phyloP scores from a whole-genome alignment of 2,797 vertebrate species.

The Masticophis lateralis region DNA sequence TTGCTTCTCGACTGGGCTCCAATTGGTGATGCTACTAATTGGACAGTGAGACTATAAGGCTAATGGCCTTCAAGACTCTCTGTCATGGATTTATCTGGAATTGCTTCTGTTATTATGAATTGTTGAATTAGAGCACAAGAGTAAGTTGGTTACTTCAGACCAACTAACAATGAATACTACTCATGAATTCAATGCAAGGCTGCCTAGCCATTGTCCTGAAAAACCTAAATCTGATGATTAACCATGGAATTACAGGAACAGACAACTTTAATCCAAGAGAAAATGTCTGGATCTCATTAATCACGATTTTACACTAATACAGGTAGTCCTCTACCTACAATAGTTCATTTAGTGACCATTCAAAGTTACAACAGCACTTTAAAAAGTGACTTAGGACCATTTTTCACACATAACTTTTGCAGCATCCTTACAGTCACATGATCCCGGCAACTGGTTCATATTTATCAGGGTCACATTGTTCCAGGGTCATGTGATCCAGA shows the following conservation, averaged over 20 bases:
- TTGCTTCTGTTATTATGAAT: neutral
- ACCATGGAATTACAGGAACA: neutral
- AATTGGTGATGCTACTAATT: neutral
- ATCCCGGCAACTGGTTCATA: too few species aligned
- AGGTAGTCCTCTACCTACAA: too few species aligned
- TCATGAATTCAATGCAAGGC: neutral
- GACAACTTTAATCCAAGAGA: neutral
- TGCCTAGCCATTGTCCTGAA: neutral
- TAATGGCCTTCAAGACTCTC: neutral
- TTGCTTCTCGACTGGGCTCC: neutral
- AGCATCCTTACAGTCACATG: too few species aligned
- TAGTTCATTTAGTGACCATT: too few species aligned
- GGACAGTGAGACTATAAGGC: neutral
- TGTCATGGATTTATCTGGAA: neutral
- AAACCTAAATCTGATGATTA: neutral
- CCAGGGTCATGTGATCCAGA: too few species aligned
- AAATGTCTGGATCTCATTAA: neutral
- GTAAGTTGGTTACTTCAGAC: neutral
- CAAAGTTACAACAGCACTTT: too few species aligned
- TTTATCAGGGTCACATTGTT: too few species aligned
- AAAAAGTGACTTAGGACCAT: too few species aligned
- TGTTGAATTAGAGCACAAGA: neutral
- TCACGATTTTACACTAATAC: neutral
- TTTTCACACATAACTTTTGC: too few species aligned
- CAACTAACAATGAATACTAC: neutral